phyloP scores from a whole-genome alignment of 2,888 invertebrate genomes.

The Griposia aprilina region DNA sequence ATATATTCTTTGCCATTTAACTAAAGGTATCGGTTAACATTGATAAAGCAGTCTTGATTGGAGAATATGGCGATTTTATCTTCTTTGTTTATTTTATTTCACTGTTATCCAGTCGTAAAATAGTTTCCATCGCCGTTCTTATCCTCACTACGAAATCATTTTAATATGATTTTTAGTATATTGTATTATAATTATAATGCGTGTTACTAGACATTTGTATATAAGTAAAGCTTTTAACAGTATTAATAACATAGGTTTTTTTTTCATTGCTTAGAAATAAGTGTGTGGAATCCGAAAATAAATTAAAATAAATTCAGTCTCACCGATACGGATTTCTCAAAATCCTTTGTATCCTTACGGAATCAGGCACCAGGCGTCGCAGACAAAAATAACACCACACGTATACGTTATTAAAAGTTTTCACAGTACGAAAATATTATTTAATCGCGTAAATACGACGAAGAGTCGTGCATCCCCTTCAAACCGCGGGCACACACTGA shows the following conservation, averaged over 20 bases:
- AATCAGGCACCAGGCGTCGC: conserved; percentile 46
- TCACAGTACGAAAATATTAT: conserved; percentile 69
- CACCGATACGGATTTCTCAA: conserved; percentile 61
- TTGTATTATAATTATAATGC: background rate
- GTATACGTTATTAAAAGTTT: conserved; percentile 58
- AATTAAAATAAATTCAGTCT: conserved; percentile 45
- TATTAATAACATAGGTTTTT: background rate
- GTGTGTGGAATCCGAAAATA: background rate
- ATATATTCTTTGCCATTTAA: conserved; percentile 18
- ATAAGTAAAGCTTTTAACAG: background rate
- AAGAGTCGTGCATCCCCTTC: conserved; percentile 74
- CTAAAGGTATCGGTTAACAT: conserved; percentile 5
- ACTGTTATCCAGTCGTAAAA: conserved; percentile 13
- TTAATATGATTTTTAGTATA: background rate
- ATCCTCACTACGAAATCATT: background rate
- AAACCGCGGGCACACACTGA: conserved; percentile 80
- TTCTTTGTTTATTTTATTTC: conserved; percentile 8
- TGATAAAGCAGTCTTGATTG: conserved; percentile 26
- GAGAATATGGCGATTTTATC: conserved; percentile 40
- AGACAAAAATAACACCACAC: conserved; percentile 74
- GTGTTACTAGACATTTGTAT: background rate
- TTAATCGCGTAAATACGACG: conserved; percentile 67
- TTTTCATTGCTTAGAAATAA: background rate
- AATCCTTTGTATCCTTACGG: conserved; percentile 71
- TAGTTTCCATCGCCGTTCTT: background rate